A percentile compares a stretch with the other conserved stretches of the same genome.
Evolutionary conservation across 2,113 vertebrate genomes (phyloP).

Genomic region (Charina bottae): DNA sequence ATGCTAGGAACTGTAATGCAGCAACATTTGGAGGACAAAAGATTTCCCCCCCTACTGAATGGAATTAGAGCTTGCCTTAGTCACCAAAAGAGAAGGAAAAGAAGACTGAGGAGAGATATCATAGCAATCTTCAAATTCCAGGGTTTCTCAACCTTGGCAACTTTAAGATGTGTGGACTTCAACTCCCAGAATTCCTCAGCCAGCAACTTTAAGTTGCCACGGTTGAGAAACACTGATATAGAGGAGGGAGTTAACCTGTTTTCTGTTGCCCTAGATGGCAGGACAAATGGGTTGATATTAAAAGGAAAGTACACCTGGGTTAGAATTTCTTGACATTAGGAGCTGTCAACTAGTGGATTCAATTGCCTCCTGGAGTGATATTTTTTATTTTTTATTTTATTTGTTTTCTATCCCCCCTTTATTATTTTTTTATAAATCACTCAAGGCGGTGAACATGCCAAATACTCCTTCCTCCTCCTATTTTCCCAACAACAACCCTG

Average conservation of each 20-base stretch:
- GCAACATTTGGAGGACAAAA: not conserved
- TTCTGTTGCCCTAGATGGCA: not conserved
- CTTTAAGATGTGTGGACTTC: not conserved
- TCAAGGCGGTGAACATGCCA: no score
- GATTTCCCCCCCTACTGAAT: not conserved
- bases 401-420: no score
- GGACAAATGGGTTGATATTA: not conserved
- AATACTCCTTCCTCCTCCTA: no score
- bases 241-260: not conserved
- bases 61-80: not conserved
- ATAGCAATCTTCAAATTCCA: not conserved
- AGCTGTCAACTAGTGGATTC: not conserved
- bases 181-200: not conserved
- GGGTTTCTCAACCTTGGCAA: not conserved
- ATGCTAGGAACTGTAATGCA: not conserved
- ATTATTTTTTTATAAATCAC: no score
- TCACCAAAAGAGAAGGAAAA: not conserved
- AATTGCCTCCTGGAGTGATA: not conserved
- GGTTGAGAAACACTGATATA: not conserved
- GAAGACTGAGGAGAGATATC: not conserved
- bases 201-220: not conserved
- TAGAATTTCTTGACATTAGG: not conserved
- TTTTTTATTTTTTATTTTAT: no score
- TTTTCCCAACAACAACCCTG: no score
- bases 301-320: not conserved